Base-by-base conservation (phyloP, 2,113 vertebrate species). In the Oxygymnocypris stewartii region DNA sequence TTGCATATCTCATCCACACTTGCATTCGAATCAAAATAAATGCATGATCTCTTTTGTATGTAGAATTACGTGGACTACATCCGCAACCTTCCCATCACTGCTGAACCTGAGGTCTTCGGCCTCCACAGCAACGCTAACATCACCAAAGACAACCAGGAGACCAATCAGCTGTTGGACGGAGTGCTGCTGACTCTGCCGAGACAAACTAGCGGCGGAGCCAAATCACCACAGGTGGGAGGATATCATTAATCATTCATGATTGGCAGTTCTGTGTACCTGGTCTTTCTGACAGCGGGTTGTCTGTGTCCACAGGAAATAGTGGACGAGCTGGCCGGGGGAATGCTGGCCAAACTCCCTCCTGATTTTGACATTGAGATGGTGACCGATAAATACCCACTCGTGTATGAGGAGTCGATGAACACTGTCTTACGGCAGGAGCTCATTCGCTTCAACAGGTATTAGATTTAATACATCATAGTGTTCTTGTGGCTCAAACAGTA, bases 121-220 rank as follows among this genome's bases (percentile, higher is more conserved):
- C 97, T 99, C 74, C 96, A 99, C 23, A 96, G 97, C 92, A 98
- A 98, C 2, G 97, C 96, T 9, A 96, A 98, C 88, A 98, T 99
- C 92, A 97, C 96, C 6, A 98, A 98, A 89, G 97, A 99, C 88
- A 97, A 97, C 93, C 97, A 98, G 89, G 97, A 98, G 92, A 98
- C 97, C 86, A 97, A 97, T 92, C 96, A 96, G 90, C 95, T 98
- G 12, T 95, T 99, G 80, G 91, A 93, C 8, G 96, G 97, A 42
- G 96, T 98, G 44, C 93, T 99, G 86, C 91, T 97, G 89, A 99
- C 97, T 63, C 92, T 99, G 86, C 97, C 97, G 12, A 94, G 97
- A 87, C 94, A 98, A 94, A 92, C 94, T 16, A 95, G 95, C 23
- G 95, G 95, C 42, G 93, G 94, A 86, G 96, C 93, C 75, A 97